phyloP scores from a whole-genome alignment of 2,797 vertebrate genomes.

The Smutsia gigantea region DNA sequence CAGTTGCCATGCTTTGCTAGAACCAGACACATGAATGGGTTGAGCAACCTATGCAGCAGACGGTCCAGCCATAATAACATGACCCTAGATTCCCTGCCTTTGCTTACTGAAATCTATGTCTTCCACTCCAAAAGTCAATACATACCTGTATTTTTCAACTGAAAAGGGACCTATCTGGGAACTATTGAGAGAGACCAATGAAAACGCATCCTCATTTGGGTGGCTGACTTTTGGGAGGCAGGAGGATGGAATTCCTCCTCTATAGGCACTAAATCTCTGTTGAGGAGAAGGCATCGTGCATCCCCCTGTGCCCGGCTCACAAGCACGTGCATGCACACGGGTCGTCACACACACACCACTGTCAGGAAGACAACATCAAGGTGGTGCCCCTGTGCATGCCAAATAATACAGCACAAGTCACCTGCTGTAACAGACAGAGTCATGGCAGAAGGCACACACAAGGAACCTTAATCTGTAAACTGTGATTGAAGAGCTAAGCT shows the following conservation, averaged over 20 bases:
- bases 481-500: no score
- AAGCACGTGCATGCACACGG: not conserved
- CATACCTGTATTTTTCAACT: not conserved
- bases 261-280: no score
- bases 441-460: no score
- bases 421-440: not conserved
- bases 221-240: rapidly evolving
- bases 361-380: not conserved
- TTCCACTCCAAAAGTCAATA: not conserved
- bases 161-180: not conserved
- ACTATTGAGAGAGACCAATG: not conserved
- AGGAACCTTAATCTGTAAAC: not conserved
- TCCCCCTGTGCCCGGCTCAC: rapidly evolving
- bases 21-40: not conserved
- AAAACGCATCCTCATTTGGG: not conserved
- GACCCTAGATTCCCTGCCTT: not conserved
- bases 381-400: not conserved
- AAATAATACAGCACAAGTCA: not conserved
- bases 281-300: rapidly evolving
- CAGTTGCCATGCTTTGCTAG: not conserved
- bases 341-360: not conserved
- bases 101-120: not conserved
- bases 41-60: not conserved
- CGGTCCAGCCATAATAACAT: not conserved
- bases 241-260: not conserved